phyloP scores from a whole-genome alignment of 2,797 vertebrate species.

The Helicolenus hilgendorfi region DNA sequence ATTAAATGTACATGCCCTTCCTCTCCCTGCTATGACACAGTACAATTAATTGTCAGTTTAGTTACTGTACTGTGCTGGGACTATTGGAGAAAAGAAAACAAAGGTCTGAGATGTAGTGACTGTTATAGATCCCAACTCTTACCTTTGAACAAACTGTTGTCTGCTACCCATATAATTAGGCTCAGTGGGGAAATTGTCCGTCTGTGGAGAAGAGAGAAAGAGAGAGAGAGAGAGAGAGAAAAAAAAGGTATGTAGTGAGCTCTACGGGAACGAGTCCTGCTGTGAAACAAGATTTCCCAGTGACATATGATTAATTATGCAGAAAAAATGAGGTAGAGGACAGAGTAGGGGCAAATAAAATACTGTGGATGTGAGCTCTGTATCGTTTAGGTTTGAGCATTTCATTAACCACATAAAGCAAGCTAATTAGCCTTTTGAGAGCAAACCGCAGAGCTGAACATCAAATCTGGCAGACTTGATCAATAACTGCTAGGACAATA shows the following conservation, averaged over 20 bases:
- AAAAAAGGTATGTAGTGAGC: conserved; percentile 68
- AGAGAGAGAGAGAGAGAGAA: neutral
- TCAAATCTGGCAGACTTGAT: conserved; percentile 83
- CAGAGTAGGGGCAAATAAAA: conserved; percentile 25
- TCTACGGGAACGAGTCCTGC: conserved; percentile 92
- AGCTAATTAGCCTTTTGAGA: conserved; percentile 92
- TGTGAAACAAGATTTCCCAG: conserved; percentile 94
- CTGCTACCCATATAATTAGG: conserved; percentile 99
- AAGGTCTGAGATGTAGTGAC: conserved; percentile 87
- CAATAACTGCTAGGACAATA: conserved; percentile 50
- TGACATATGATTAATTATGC: conserved; percentile 95
- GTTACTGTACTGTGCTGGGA: conserved; percentile 13
- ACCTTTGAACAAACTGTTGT: conserved; percentile 99
- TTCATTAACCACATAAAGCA: conserved; percentile 93
- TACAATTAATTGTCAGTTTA: conserved; percentile 44
- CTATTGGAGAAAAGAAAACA: conserved; percentile 40
- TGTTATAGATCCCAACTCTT: conserved; percentile 93
- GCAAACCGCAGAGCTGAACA: conserved; percentile 89
- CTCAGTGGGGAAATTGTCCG: conserved; percentile 99
- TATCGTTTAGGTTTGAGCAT: conserved; percentile 92
- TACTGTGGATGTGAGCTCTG: conserved; percentile 64
- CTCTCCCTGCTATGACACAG: neutral
- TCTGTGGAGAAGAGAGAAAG: conserved; percentile 94
- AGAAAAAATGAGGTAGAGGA: conserved; percentile 65
- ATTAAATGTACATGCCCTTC: conserved; percentile 29